These are phyloP conservation scores for Peromyscus leucopus DNA, from an alignment of 2,113 vertebrate species.

Conservation along the genomic window DNA sequence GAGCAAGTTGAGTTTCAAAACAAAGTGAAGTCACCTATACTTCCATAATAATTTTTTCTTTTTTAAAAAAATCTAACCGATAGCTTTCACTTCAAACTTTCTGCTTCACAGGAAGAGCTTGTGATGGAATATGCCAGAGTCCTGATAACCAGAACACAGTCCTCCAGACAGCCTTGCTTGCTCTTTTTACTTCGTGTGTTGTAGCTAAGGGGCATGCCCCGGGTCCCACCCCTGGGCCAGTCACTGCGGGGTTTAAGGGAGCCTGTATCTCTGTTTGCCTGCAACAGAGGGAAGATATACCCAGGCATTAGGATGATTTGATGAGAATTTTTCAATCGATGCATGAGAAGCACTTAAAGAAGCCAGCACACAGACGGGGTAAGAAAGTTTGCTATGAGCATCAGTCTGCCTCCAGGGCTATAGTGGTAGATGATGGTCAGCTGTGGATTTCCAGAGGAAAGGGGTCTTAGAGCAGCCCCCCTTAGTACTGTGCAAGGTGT, in stretches of 20 bases:
- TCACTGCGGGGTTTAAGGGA: neutral
- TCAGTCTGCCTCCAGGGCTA: neutral
- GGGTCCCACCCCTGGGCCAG: neutral
- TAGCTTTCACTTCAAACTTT: neutral
- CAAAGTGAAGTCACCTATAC: neutral
- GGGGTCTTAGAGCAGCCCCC: neutral
- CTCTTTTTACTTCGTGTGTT: neutral
- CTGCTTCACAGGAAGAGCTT: neutral
- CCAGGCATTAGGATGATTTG: neutral
- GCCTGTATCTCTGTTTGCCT: neutral
- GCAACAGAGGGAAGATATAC: neutral
- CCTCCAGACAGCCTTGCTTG: neutral
- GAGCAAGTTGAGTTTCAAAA: conserved; percentile 32
- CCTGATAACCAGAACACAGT: neutral
- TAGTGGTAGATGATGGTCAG: neutral
- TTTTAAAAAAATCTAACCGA: neutral
- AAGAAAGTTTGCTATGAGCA: neutral
- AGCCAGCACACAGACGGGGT: neutral
- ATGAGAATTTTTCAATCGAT: neutral
- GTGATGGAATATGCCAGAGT: neutral
- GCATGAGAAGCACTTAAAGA: neutral
- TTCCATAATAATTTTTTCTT: neutral
- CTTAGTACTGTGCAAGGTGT: neutral
- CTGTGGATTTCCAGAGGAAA: neutral
- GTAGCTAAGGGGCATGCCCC: neutral